Conservation (phyloP, 2,888 invertebrate species). For the Aproaerema taeniolella region DNA sequence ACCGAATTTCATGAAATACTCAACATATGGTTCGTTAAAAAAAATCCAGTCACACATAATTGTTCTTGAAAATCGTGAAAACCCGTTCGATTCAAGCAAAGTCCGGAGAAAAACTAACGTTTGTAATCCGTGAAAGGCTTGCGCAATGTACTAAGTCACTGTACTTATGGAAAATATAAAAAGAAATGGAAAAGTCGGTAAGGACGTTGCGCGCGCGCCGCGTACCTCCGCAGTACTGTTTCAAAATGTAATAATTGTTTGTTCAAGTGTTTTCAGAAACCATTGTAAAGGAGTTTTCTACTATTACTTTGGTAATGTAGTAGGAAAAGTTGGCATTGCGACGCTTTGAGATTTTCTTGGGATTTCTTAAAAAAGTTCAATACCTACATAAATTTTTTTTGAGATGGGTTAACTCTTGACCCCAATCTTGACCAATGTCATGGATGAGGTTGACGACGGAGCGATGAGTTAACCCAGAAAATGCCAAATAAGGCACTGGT, state of each 20-base stretch:
- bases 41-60: too few relatives aligned
- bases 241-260: slow-evolving; percentile 57
- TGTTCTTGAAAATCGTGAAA: too few relatives aligned
- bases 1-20: too few relatives aligned
- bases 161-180: neutral
- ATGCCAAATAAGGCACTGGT: too few relatives aligned
- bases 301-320: slow-evolving; percentile 64
- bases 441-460: too few relatives aligned
- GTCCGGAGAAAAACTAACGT: neutral
- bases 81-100: too few relatives aligned
- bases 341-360: slow-evolving; percentile 8
- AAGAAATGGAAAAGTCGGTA: slow-evolving; percentile 21
- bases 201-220: slow-evolving; percentile 34
- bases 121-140: neutral
- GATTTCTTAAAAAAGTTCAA: too few relatives aligned
- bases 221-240: slow-evolving; percentile 35
- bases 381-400: too few relatives aligned
- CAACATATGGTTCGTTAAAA: too few relatives aligned
- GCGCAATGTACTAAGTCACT: neutral
- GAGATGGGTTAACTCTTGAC: too few relatives aligned
- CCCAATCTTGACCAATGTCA: too few relatives aligned
- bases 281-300: slow-evolving; percentile 72
- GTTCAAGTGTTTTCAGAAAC: slow-evolving; percentile 73
- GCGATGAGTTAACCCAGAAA: too few relatives aligned
- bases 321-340: slow-evolving; percentile 26